Percentiles rank a stretch among this genome's conserved stretches.
These are phyloP conservation scores for Hiodon alosoides DNA, from an alignment of 2,113 vertebrate genomes.

Conservation along the genomic window DNA sequence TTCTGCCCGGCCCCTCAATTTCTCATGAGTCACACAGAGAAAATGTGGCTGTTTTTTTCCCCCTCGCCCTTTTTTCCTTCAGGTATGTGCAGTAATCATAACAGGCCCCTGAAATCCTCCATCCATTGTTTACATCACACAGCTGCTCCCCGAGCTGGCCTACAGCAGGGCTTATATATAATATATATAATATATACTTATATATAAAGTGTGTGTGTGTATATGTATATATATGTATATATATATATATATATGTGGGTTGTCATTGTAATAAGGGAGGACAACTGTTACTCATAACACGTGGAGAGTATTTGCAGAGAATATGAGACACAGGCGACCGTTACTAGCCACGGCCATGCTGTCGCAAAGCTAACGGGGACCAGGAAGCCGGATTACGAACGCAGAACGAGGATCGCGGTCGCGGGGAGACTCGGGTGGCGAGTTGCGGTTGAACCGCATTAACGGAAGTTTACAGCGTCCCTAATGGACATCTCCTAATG, in stretches of 20 bases:
- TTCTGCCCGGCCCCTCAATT: slow-evolving; percentile 28
- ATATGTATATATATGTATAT: neutral
- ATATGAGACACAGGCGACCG: too few relatives aligned
- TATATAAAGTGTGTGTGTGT: slow-evolving; percentile 4
- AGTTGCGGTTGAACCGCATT: too few relatives aligned
- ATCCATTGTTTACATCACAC: slow-evolving; percentile 13
- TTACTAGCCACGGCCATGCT: too few relatives aligned
- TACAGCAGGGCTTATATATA: neutral
- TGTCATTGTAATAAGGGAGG: too few relatives aligned
- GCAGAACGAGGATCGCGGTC: too few relatives aligned
- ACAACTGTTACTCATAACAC: too few relatives aligned
- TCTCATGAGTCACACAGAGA: slow-evolving; percentile 50
- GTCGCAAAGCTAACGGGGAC: too few relatives aligned
- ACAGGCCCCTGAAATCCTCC: slow-evolving; percentile 1
- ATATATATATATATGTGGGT: neutral
- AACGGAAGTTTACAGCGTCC: too few relatives aligned
- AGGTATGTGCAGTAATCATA: slow-evolving; percentile 19
- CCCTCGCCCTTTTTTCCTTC: neutral
- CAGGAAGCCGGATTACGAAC: too few relatives aligned
- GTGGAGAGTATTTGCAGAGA: too few relatives aligned
- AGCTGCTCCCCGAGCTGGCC: neutral
- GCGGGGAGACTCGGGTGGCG: too few relatives aligned
- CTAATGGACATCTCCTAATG: too few relatives aligned
- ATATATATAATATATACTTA: neutral
- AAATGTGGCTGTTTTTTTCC: slow-evolving; percentile 40